phyloP scores from a whole-genome alignment of 2,797 vertebrate genomes.

The Prunella strophiata region DNA sequence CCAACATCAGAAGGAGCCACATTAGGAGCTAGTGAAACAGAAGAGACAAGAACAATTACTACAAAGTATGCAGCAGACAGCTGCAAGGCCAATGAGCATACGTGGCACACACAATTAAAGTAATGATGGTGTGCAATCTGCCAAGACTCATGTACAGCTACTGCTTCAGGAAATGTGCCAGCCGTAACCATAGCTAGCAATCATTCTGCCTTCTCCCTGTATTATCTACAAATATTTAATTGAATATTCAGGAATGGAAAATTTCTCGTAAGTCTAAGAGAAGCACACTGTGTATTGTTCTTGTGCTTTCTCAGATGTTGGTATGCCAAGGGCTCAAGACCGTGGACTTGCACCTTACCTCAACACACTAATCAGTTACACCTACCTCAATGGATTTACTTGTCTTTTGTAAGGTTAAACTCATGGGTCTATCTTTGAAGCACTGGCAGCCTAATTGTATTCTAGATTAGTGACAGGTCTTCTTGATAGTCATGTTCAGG shows the following conservation, averaged over 20 bases:
- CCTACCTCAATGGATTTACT: not conserved
- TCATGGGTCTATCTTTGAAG: not conserved
- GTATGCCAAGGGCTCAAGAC: not conserved
- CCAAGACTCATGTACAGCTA: slow-evolving; percentile 75
- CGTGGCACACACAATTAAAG: slow-evolving; percentile 42
- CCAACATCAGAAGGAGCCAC: slow-evolving; percentile 93
- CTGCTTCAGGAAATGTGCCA: slow-evolving; percentile 53
- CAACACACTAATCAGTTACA: not conserved
- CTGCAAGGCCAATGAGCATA: slow-evolving; percentile 67
- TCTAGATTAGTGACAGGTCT: not conserved
- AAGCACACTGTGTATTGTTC: not conserved
- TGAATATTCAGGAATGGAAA: not conserved
- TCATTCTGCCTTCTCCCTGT: not conserved
- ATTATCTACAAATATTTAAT: not conserved
- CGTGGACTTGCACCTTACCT: not conserved
- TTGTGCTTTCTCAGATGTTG: not conserved
- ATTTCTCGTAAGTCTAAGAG: not conserved
- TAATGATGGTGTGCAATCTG: slow-evolving; percentile 66
- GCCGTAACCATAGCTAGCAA: slow-evolving; percentile 12
- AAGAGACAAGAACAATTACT: slow-evolving; percentile 17
- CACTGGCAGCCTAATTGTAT: not conserved
- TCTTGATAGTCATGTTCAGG: not conserved
- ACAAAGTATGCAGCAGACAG: not conserved
- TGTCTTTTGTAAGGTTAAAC: not conserved
- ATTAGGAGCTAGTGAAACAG: slow-evolving; percentile 86